Base-by-base conservation (phyloP, 2,888 invertebrate genomes). In the Zygaena filipendulae region DNA sequence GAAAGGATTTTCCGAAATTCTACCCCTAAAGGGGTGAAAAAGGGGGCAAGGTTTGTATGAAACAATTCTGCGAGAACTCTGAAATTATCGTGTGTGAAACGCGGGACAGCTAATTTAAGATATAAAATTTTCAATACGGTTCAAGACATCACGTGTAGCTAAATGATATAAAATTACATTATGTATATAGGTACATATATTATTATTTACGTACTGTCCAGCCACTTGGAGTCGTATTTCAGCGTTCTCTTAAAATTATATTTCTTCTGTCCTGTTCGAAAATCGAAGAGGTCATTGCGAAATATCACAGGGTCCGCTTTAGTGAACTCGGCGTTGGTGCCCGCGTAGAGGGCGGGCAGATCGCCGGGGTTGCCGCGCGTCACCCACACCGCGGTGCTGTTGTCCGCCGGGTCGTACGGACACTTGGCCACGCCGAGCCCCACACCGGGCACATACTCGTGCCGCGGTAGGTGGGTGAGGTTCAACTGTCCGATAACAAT, bases 221-320 rank as follows among this genome's bases (percentile, higher is more conserved):
- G 72, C 88, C 88, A 88, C 53, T 87, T 87, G 13, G 86, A 86
- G 57, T 87, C 87, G 43, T 87, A 87, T 59, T 87, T 86, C 45
- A 87, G 62, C 9, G 87, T 88, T 33, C 87, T 66, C 52, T 87
- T 85, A 51, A 86, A 87, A 42, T 82, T 80, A 49, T 81, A 84
- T 46, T 82, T 75, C 52, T 84, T 82, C 45, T 82, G 77, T 28
- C 85, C 83, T 27, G 84, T 83, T 16, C 81, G 70, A 45, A 79
- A 71, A 54, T 86, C 84, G 48, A 82, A 84, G 25, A 87, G 77
- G 50, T 87, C 86, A 33, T 86, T 86, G 13, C 87, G 75, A 53
- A 87, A 87, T 51, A 90, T 88, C 39, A 90, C 84, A 8, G 88
- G 86, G 55, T 89, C 89, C 20, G 87, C 85, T 49, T 86, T 85